A percentile compares a stretch with the other conserved stretches of the same genome.
phyloP scores from a whole-genome alignment of 2,797 vertebrate species.

The Mormyrops boulengeri region DNA sequence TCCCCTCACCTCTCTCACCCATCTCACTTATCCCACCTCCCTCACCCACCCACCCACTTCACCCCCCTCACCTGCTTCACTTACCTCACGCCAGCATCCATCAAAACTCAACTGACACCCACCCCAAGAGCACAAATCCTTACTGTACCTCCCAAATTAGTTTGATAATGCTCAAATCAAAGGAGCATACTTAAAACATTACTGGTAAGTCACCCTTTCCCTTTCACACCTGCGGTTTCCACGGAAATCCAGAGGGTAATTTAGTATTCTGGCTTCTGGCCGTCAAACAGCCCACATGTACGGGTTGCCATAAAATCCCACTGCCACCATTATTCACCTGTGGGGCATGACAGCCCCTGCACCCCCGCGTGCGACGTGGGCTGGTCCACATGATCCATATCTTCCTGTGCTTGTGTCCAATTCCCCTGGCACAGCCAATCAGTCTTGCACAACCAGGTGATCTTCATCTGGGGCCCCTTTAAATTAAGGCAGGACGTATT shows the following conservation, averaged over 20 bases:
- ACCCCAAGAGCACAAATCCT: neutral
- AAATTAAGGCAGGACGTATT: conserved; percentile 21
- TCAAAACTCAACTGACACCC: neutral
- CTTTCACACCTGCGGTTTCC: neutral
- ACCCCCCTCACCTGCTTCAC: neutral
- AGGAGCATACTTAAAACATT: neutral
- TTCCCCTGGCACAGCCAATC: neutral
- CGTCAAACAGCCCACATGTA: neutral
- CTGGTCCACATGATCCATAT: neutral
- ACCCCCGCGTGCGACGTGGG: neutral
- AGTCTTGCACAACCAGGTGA: conserved; percentile 30
- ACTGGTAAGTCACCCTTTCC: neutral
- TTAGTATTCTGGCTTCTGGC: neutral
- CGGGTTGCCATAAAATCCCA: neutral
- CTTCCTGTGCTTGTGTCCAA: neutral
- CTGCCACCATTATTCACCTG: neutral
- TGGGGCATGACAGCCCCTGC: neutral
- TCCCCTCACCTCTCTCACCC: neutral
- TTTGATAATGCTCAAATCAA: conserved; percentile 2
- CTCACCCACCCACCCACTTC: too few relatives aligned
- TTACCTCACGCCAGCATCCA: neutral
- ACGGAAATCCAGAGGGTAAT: neutral
- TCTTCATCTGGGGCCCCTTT: conserved; percentile 28
- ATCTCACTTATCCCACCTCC: neutral
- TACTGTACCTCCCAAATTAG: neutral